Conservation (phyloP, 2,113 vertebrate species). For the Notothenia coriiceps region DNA sequence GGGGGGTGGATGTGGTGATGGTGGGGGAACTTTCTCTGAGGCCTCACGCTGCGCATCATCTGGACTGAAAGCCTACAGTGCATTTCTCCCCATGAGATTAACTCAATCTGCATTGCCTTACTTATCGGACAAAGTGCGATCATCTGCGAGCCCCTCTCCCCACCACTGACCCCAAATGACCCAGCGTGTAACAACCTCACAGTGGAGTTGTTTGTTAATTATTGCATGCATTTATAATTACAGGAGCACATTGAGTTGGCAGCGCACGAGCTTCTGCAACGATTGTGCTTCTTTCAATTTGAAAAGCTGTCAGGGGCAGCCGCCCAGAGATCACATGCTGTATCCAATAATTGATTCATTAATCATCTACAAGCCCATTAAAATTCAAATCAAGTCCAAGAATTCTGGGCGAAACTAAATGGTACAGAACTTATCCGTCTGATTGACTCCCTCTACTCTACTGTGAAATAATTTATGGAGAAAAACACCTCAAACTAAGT, state of each 20-base stretch:
- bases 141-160: constrained; percentile 37
- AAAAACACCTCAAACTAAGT: constrained; percentile 47
- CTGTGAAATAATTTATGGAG: constrained; percentile 48
- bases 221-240: constrained; percentile 75
- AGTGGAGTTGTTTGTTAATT: constrained; percentile 68
- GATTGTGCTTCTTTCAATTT: constrained; percentile 63
- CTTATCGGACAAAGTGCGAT: constrained; percentile 57
- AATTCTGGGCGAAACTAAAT: constrained; percentile 42
- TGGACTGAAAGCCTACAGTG: constrained; percentile 64
- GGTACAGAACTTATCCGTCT: constrained; percentile 34
- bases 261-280: constrained; percentile 27
- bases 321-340: constrained; percentile 46
- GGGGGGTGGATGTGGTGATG: constrained; percentile 16
- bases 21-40: constrained; percentile 37
- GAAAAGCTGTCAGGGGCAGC: constrained; percentile 55
- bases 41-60: constrained; percentile 60
- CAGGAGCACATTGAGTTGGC: constrained; percentile 50
- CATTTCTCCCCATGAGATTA: constrained; percentile 59
- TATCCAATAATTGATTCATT: constrained; percentile 69
- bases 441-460: constrained; percentile 1
- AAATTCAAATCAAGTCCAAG: constrained; percentile 50
- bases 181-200: constrained; percentile 37
- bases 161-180: constrained; percentile 57
- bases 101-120: constrained; percentile 50
- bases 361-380: constrained; percentile 72